These are phyloP conservation scores for Rousettus leschenaultii DNA, from an alignment of 2,113 vertebrate genomes.

Conservation along the genomic window DNA sequence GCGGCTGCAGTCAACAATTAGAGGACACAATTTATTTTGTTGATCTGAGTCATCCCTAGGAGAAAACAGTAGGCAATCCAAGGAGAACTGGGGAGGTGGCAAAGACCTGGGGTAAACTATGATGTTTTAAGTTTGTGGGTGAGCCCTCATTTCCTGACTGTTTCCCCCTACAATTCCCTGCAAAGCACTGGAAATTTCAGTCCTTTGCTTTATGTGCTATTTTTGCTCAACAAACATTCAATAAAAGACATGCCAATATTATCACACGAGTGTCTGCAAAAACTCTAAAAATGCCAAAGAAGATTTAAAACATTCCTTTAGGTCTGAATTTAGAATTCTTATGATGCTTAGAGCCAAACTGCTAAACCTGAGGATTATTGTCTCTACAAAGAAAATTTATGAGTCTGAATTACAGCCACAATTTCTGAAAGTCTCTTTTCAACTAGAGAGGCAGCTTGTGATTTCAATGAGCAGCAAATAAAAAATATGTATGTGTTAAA, in stretches of 20 bases:
- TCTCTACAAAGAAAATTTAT: conserved; percentile 36
- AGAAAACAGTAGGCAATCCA: background rate
- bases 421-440: conserved; percentile 37
- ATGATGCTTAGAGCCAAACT: conserved; percentile 17
- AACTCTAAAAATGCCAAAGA: background rate
- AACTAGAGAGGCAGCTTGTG: background rate
- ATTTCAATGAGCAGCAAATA: background rate
- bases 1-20: background rate
- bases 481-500: conserved; percentile 6
- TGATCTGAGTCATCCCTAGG: background rate
- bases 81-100: background rate
- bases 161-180: background rate
- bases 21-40: background rate
- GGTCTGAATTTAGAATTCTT: conserved; percentile 43
- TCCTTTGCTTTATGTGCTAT: conserved; percentile 15
- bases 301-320: conserved; percentile 38
- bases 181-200: conserved; percentile 12
- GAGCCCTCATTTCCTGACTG: background rate
- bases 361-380: background rate
- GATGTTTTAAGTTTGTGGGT: background rate
- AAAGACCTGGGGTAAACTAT: background rate
- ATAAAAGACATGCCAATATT: conserved; percentile 22
- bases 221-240: conserved; percentile 38
- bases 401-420: background rate
- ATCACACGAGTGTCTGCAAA: conserved; percentile 32